phyloP scores from a whole-genome alignment of 2,888 invertebrate species.

The Athrips mouffetella region DNA sequence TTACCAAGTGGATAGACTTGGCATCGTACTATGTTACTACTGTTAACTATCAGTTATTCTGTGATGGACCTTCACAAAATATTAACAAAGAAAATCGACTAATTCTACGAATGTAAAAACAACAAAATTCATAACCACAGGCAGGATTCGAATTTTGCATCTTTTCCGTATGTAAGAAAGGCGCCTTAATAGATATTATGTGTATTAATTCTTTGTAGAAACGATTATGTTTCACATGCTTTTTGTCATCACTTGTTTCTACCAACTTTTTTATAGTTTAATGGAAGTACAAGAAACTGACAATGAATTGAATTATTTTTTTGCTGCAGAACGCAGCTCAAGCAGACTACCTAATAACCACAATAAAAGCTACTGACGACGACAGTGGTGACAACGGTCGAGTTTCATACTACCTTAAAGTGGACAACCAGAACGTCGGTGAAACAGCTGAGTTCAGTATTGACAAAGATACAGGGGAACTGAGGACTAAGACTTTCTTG shows the following conservation, averaged over 20 bases:
- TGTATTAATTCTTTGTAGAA: too few species aligned
- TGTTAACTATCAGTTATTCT: too few species aligned
- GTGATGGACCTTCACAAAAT: too few species aligned
- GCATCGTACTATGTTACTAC: too few species aligned
- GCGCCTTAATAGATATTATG: too few species aligned
- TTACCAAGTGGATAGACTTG: too few species aligned
- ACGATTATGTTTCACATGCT: background rate
- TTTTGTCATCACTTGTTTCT: too few species aligned
- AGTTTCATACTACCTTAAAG: constrained; percentile 89
- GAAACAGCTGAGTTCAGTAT: constrained; percentile 91
- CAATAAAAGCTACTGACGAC: constrained; percentile 88
- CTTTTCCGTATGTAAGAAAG: too few species aligned
- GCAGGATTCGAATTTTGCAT: too few species aligned
- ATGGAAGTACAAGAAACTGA: constrained; percentile 28
- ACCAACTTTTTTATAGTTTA: background rate
- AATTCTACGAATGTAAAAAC: too few species aligned
- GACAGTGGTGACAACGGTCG: constrained; percentile 91
- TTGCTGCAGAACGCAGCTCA: constrained; percentile 83
- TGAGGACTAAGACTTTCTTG: constrained; percentile 86
- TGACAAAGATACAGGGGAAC: constrained; percentile 86
- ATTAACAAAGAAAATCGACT: too few species aligned
- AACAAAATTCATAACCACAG: too few species aligned
- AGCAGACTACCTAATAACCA: constrained; percentile 86
- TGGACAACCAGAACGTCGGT: constrained; percentile 85
- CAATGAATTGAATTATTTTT: background rate